phyloP scores from a whole-genome alignment of 2,797 vertebrate genomes.

The Melanotaenia maccullochi region DNA sequence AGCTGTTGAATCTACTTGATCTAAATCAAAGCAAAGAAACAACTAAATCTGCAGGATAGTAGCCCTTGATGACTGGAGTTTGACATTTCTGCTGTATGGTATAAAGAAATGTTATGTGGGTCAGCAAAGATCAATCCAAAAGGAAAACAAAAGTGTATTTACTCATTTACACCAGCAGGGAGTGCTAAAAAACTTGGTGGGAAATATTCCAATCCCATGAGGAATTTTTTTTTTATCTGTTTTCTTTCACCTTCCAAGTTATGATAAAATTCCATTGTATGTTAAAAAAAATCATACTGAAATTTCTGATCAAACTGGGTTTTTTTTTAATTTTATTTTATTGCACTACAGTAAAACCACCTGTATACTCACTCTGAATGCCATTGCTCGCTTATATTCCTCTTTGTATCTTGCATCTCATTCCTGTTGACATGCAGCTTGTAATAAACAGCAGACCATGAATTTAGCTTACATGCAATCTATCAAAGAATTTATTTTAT shows the following conservation, averaged over 20 bases:
- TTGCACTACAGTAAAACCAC: background rate
- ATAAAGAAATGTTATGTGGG: no score
- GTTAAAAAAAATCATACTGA: background rate
- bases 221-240: no score
- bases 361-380: background rate
- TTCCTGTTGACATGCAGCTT: background rate
- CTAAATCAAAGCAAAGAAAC: no score
- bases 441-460: background rate
- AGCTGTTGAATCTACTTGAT: no score
- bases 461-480: background rate
- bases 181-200: background rate
- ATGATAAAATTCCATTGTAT: background rate
- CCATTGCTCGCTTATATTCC: background rate
- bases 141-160: background rate
- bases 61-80: no score
- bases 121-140: background rate
- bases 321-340: background rate
- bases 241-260: background rate
- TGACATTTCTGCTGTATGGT: no score
- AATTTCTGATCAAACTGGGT: background rate
- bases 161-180: background rate
- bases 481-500: background rate
- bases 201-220: background rate
- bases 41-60: no score
- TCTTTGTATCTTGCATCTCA: background rate